Conservation (phyloP, 2,888 invertebrate species). For the Chloromyia formosa region DNA sequence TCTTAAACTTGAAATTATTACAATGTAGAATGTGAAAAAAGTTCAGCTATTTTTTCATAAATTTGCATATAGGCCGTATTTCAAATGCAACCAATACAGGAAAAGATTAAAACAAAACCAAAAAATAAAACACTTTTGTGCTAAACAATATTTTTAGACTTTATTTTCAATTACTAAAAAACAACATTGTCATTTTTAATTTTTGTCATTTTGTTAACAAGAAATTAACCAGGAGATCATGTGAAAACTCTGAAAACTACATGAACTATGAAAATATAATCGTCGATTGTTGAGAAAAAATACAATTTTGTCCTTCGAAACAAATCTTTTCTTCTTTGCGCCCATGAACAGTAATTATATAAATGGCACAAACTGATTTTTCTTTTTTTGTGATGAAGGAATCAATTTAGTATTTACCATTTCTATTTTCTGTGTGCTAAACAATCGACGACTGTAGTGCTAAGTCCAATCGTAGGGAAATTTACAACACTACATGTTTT, state of each 20-base stretch:
- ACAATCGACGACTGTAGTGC: constrained; percentile 46
- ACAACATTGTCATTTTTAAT: background rate
- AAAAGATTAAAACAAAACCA: too few species aligned
- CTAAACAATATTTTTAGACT: too few species aligned
- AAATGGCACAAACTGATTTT: background rate
- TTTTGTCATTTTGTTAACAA: constrained; percentile 10
- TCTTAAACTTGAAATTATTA: too few species aligned
- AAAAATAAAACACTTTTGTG: too few species aligned
- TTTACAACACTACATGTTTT: constrained; percentile 46
- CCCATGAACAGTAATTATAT: background rate
- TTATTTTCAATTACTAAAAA: background rate
- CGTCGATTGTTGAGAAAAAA: constrained; percentile 33
- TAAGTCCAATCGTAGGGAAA: constrained; percentile 49
- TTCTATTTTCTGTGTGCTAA: constrained; percentile 20
- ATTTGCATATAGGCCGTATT: too few species aligned
- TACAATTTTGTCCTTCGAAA: background rate
- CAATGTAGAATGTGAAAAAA: too few species aligned
- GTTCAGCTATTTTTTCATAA: too few species aligned
- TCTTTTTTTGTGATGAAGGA: background rate
- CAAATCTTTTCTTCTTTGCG: background rate
- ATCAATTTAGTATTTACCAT: constrained; percentile 7
- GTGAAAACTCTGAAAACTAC: constrained; percentile 51
- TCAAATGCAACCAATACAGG: too few species aligned
- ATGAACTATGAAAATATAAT: constrained; percentile 45
- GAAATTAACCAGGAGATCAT: constrained; percentile 49